These are phyloP conservation scores for Cephus runcator DNA, from an alignment of 2,888 invertebrate species.

Conservation along the genomic window DNA sequence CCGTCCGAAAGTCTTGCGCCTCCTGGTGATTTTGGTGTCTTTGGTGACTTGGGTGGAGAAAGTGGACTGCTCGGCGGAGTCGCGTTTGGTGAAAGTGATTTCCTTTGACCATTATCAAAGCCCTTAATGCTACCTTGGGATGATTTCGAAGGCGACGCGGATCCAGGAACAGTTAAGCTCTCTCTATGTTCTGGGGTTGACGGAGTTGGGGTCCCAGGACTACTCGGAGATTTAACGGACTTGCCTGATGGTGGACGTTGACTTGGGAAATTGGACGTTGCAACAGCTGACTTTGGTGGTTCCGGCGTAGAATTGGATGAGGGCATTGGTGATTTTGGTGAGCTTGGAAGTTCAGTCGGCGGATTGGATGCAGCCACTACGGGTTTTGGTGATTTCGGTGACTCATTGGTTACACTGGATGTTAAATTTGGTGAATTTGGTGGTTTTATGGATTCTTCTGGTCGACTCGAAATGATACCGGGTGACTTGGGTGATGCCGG, in stretches of 20 bases:
- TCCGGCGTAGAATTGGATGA: slow-evolving; percentile 10
- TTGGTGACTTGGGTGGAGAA: slow-evolving; percentile 25
- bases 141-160: slow-evolving; percentile 9
- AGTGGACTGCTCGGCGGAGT: slow-evolving; percentile 5
- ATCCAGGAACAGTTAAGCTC: neutral
- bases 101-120: slow-evolving; percentile 53
- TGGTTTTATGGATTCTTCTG: too few relatives aligned
- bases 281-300: slow-evolving; percentile 17
- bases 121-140: slow-evolving; percentile 43
- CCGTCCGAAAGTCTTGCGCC: slow-evolving; percentile 18
- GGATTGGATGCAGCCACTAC: too few relatives aligned
- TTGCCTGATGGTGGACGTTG: neutral
- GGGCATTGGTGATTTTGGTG: slow-evolving; percentile 3
- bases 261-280: neutral
- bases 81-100: slow-evolving; percentile 41
- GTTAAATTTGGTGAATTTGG: too few relatives aligned
- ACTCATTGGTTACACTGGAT: too few relatives aligned
- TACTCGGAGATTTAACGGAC: neutral
- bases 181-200: neutral
- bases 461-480: too few relatives aligned
- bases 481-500: too few relatives aligned
- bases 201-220: neutral
- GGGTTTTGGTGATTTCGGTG: slow-evolving; percentile 4
- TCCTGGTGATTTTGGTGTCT: slow-evolving; percentile 34
- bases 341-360: neutral